Evolutionary conservation across 2,888 invertebrate genomes (phyloP).

Genomic region (Pseudoips prasinana): DNA sequence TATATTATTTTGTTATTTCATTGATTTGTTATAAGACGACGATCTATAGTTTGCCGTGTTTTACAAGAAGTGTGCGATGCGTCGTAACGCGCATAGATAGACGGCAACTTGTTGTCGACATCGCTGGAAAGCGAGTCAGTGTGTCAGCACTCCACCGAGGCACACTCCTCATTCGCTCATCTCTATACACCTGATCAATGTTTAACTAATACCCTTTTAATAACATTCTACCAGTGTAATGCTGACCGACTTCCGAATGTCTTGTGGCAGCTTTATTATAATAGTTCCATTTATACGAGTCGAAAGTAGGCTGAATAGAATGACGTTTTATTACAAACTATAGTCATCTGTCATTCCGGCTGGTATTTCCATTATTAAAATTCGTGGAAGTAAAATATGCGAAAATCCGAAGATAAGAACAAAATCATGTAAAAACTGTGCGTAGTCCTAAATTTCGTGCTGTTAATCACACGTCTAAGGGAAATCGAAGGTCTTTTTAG

Average conservation of each 20-base stretch:
- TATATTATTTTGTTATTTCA: too few species aligned
- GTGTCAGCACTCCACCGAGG: slow-evolving; percentile 62
- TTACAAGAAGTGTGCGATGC: slow-evolving; percentile 14
- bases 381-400: too few species aligned
- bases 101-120: slow-evolving; percentile 4
- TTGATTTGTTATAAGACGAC: slow-evolving; percentile 21
- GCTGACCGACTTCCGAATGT: slow-evolving; percentile 9
- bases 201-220: slow-evolving; percentile 39
- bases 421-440: too few species aligned
- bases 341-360: too few species aligned
- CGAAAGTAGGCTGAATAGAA: slow-evolving; percentile 13
- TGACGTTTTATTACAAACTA: slow-evolving; percentile 14
- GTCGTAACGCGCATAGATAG: slow-evolving; percentile 20
- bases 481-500: slow-evolving; percentile 17
- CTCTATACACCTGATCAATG: slow-evolving; percentile 47
- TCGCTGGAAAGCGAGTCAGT: slow-evolving; percentile 77
- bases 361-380: too few species aligned
- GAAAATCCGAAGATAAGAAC: too few species aligned
- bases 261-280: slow-evolving; percentile 8
- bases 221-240: slow-evolving; percentile 13
- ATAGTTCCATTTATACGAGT: slow-evolving; percentile 6
- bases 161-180: slow-evolving; percentile 29
- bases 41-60: slow-evolving; percentile 26
- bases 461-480: slow-evolving; percentile 1
- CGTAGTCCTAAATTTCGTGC: background rate